Evolutionary conservation across 1,140 invertebrate genomes (phyloP).

Genomic region (Akabosia matsudoensis): DNA sequence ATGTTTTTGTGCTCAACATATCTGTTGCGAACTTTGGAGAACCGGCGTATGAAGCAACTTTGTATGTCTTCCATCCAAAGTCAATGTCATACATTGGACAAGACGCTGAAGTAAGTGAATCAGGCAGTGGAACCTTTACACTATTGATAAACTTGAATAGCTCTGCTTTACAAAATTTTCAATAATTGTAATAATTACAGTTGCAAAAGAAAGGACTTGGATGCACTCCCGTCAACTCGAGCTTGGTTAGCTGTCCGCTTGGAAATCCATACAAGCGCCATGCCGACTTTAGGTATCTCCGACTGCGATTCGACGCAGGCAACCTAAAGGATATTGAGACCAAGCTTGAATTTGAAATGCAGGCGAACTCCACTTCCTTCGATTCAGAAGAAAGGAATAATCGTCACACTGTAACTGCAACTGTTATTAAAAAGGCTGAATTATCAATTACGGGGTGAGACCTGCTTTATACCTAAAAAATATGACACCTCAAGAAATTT

Average conservation of each 20-base stretch:
- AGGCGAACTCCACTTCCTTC: slow-evolving; percentile 82
- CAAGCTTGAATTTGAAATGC: slow-evolving; percentile 67
- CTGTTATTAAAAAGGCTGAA: slow-evolving; percentile 76
- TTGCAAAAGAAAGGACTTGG: slow-evolving; percentile 30
- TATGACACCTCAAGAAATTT: too few relatives aligned
- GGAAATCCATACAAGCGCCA: slow-evolving; percentile 80
- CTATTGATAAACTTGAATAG: not conserved
- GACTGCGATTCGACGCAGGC: slow-evolving; percentile 75
- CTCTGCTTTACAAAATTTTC: too few relatives aligned
- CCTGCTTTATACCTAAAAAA: too few relatives aligned
- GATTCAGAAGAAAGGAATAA: slow-evolving; percentile 60
- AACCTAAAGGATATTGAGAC: slow-evolving; percentile 66
- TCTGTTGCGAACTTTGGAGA: slow-evolving; percentile 75
- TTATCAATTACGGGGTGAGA: slow-evolving; percentile 74
- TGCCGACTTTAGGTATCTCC: slow-evolving; percentile 58
- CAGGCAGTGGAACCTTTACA: slow-evolving; percentile 49
- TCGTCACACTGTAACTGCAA: slow-evolving; percentile 58
- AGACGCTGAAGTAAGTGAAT: slow-evolving; percentile 50
- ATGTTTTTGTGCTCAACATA: slow-evolving; percentile 72
- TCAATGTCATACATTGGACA: slow-evolving; percentile 74
- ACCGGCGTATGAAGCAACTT: slow-evolving; percentile 83
- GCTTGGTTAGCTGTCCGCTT: slow-evolving; percentile 71
- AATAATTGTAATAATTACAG: slow-evolving; percentile 18
- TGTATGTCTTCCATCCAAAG: slow-evolving; percentile 74
- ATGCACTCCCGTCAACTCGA: slow-evolving; percentile 59